Evolutionary conservation across 2,888 invertebrate species (phyloP), one percentile per base, ranked within the genome.

Genomic region (Phengaris alcon): DNA sequence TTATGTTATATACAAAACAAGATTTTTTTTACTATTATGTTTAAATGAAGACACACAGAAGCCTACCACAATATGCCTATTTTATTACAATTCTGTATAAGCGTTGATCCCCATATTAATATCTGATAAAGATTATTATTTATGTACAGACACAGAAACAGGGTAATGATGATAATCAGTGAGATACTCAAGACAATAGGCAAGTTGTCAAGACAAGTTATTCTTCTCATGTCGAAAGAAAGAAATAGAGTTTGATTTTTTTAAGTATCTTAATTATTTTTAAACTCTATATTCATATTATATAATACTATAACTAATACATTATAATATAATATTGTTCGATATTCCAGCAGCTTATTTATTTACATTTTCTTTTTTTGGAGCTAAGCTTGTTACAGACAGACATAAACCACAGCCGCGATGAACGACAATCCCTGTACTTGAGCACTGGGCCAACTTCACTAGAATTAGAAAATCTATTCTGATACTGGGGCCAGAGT

Each of bases 341-440:
- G 12, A 44, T 35, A 35, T 35, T 35, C 64, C 64, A 64, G 6
- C 64, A 64, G 64, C 64, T 12, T 8, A 10, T 52, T 52, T 64
- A 64, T 44, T 44, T 64, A 64, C 64, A 64, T 52, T 52, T 52
- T 1, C 9, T 1, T 12, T 52, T 52, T 52, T 7, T 15, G 6
- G 64, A 64, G 64, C 64, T 64, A 12, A 12, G 13, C 12, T 35
- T 35, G 35, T 64, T 22, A 59, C 22, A 10, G 59, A 22, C 15
- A 59, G 22, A 59, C 0, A 59, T 10, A 59, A 59, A 22, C 48
- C 64, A 64, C 64, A 64, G 64, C 64, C 64, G 35, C 35, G 64
- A 64, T 64, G 64, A 64, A 64, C 64, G 64, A 64, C 64, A 64
- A 64, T 64, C 35, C 64, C 64, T 64, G 64, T 44, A 64, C 64